Conservation (phyloP, 2,797 vertebrate species). For the Urophycis tenuis region DNA sequence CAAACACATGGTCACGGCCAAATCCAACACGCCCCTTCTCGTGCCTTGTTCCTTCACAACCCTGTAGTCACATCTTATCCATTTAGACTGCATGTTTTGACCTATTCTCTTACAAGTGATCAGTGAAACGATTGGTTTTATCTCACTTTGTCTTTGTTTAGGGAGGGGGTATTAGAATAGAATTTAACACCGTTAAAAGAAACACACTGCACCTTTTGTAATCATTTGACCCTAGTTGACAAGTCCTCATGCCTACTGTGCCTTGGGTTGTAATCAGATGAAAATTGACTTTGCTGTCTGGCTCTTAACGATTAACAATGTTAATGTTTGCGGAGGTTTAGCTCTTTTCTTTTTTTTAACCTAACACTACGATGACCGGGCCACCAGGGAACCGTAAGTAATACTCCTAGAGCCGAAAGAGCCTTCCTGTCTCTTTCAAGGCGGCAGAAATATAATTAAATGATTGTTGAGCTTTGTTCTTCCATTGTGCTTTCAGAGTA, state of each 20-base stretch:
- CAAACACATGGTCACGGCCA: background rate
- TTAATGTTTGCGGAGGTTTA: background rate
- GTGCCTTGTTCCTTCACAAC: background rate
- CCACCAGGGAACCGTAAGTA: background rate
- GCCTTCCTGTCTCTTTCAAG: background rate
- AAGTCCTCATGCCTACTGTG: slow-evolving; percentile 25
- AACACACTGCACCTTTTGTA: background rate
- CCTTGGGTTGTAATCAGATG: slow-evolving; percentile 30
- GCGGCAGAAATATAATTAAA: background rate
- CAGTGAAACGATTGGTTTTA: background rate
- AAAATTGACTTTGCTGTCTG: slow-evolving; percentile 8
- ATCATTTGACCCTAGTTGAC: slow-evolving; percentile 1
- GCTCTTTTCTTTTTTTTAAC: slow-evolving; percentile 8
- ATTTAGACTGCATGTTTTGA: background rate
- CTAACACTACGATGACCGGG: background rate
- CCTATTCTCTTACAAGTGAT: background rate
- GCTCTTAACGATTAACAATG: background rate
- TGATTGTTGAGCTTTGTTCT: background rate
- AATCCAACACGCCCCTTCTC: background rate
- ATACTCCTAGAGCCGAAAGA: background rate
- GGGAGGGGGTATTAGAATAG: background rate
- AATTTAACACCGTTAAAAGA: background rate
- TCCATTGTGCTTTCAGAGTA: background rate
- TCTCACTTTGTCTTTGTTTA: background rate
- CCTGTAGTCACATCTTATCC: background rate